Base-by-base conservation (phyloP, 2,113 vertebrate species). In the Pteronura brasiliensis region DNA sequence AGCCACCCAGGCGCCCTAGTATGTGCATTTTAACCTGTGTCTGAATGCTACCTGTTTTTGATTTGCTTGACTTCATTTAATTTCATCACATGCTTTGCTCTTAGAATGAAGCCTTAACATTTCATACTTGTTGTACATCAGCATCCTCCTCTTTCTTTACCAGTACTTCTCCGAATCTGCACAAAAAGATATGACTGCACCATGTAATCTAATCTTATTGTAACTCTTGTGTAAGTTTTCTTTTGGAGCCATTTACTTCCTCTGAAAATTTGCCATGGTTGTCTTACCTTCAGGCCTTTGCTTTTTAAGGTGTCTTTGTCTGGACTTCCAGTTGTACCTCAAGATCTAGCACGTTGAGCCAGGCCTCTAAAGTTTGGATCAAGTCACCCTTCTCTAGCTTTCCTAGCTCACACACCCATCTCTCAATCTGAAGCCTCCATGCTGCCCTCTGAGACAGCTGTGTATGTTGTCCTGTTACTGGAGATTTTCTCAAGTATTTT, bases 401-500 rank as follows among this genome's bases (percentile, higher is more conserved):
- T 49, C 18, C n/a, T 21, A 52, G 25, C 31, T 82, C 11, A 31
- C 18, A 20, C 0, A 0, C 15, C 11, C 17, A 11, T 55, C 36
- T 81, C 55, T 57, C 39, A 71, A 74, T 67, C 57, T 29, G 4
- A 25, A 17, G 29, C 49, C 20, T 83, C n/a, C 13, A 11, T 11
- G 1, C 57, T 59, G 52, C 4, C 63, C 61, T 36, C 8, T 2
- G 23, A 67, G 57, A 55, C 39, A 77, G 52, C 39, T 17, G 9
- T 47, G 34, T 20, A 12, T 63, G 21, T 14, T 2, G 0, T 55
- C 8, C 15, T 3, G 2, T 49, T 31, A 7, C 6, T 4, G 12
- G 44, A 67, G 21, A 15, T 67, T 83, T 92, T 59, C 39, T 76
- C 7, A 15, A 36, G 14, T 31, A 4, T 47, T 25, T 69, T 39